These are phyloP conservation scores for Calvadosia cruxmelitensis DNA, from an alignment of 30 jellyfish, hydroid and myxozoan genomes.

Conservation along the genomic window DNA sequence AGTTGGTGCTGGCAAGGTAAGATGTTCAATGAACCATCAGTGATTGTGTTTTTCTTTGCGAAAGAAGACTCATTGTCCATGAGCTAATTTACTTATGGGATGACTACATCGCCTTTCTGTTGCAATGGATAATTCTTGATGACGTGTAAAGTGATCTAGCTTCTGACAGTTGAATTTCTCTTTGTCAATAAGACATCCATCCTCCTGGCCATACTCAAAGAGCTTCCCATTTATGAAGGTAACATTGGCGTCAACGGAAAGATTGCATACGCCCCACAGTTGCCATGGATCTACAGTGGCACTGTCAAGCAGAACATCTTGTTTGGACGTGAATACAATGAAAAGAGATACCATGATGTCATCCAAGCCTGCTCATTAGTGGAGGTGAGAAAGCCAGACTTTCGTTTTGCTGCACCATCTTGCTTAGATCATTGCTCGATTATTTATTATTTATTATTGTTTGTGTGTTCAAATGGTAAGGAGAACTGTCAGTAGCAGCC, in stretches of 20 bases:
- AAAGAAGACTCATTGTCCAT: too few species aligned
- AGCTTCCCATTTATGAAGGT: slow-evolving; percentile 41
- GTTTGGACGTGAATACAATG: slow-evolving; percentile 42
- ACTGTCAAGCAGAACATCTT: slow-evolving; percentile 64
- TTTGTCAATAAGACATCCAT: slow-evolving; percentile 31
- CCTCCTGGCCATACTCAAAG: slow-evolving; percentile 50
- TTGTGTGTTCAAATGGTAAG: too few species aligned
- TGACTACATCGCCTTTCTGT: too few species aligned
- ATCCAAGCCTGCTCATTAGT: slow-evolving; percentile 36
- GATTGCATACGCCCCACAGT: slow-evolving; percentile 63
- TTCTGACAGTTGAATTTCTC: neutral
- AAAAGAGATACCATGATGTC: slow-evolving; percentile 13
- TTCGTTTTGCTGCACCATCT: too few species aligned
- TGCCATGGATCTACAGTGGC: slow-evolving; percentile 82
- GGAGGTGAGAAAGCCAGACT: neutral
- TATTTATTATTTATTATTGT: too few species aligned
- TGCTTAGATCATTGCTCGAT: too few species aligned
- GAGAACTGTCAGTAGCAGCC: too few species aligned
- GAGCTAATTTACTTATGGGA: too few species aligned
- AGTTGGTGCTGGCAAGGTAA: slow-evolving; percentile 90
- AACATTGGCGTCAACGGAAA: slow-evolving; percentile 28
- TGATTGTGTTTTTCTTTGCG: too few species aligned
- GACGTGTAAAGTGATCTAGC: too few species aligned
- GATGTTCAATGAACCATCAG: neutral
- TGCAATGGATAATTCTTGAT: too few species aligned